phyloP scores from a whole-genome alignment of 2,113 vertebrate species.

The Macrotis lagotis region DNA sequence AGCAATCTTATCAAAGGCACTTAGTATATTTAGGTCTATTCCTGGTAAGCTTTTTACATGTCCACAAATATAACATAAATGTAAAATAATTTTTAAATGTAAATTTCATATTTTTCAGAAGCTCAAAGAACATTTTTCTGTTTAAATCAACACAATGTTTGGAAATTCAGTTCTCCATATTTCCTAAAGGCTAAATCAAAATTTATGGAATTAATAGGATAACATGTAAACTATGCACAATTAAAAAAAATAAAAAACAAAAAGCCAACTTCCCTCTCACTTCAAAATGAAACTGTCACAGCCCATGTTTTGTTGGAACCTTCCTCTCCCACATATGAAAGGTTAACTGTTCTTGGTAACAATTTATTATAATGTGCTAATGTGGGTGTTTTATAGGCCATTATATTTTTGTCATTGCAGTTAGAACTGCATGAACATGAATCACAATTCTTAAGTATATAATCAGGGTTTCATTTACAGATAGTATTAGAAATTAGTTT shows the following conservation, averaged over 20 bases:
- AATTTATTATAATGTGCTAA: neutral
- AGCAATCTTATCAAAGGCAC: neutral
- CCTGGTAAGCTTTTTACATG: neutral
- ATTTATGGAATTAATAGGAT: neutral
- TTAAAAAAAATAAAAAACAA: neutral
- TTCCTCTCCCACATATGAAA: fast-evolving
- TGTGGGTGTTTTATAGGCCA: neutral
- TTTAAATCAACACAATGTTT: neutral
- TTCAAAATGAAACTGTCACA: neutral
- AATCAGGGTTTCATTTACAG: neutral
- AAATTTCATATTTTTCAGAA: neutral
- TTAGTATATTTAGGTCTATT: neutral
- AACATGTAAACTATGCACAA: neutral
- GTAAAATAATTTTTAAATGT: neutral
- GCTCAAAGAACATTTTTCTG: neutral
- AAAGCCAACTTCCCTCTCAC: neutral
- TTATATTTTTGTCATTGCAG: neutral
- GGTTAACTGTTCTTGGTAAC: fast-evolving
- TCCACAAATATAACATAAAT: neutral
- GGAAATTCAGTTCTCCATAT: neutral
- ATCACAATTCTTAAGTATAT: neutral
- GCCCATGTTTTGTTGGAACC: neutral
- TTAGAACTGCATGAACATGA: neutral
- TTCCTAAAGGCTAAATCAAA: neutral
- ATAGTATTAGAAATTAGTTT: neutral